A percentile compares a stretch with the other conserved stretches of the same genome.
These are phyloP conservation scores for Cochlearius cochlearius DNA, from an alignment of 2,113 vertebrate species.

Conservation along the genomic window DNA sequence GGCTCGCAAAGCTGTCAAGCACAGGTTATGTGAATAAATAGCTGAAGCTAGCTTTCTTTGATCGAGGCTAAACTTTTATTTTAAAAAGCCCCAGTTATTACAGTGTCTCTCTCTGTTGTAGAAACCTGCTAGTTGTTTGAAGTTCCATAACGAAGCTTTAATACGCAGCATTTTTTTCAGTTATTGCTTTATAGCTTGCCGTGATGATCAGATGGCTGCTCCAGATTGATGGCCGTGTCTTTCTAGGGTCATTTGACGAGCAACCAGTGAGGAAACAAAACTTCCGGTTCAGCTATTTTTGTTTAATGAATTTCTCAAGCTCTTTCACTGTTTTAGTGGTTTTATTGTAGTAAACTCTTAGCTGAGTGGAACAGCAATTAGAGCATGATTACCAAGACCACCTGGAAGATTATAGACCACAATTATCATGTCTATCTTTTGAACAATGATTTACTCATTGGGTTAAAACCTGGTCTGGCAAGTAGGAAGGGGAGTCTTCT, in stretches of 20 bases:
- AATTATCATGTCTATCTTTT: neutral
- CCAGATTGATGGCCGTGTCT: neutral
- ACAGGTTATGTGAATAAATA: neutral
- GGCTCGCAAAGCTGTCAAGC: neutral
- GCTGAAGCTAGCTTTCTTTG: neutral
- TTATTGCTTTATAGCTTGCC: neutral
- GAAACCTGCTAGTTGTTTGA: neutral
- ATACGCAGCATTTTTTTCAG: neutral
- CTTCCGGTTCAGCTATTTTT: neutral
- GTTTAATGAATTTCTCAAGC: neutral
- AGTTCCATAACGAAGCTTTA: neutral
- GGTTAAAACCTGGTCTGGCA: neutral
- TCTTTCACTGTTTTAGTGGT: neutral
- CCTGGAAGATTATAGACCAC: neutral
- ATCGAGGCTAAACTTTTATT: neutral
- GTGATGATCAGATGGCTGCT: neutral
- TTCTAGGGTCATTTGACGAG: neutral
- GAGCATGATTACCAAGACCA: neutral
- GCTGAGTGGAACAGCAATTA: slow-evolving; percentile 20
- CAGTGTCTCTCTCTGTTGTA: neutral
- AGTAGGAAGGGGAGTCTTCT: neutral
- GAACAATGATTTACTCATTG: neutral
- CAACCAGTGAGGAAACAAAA: neutral
- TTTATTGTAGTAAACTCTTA: slow-evolving; percentile 5
- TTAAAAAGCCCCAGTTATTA: neutral